A percentile compares a stretch with the other conserved stretches of the same genome.
These are phyloP conservation scores for Cavia porcellus DNA, from an alignment of 2,113 vertebrate genomes.

Conservation along the genomic window DNA sequence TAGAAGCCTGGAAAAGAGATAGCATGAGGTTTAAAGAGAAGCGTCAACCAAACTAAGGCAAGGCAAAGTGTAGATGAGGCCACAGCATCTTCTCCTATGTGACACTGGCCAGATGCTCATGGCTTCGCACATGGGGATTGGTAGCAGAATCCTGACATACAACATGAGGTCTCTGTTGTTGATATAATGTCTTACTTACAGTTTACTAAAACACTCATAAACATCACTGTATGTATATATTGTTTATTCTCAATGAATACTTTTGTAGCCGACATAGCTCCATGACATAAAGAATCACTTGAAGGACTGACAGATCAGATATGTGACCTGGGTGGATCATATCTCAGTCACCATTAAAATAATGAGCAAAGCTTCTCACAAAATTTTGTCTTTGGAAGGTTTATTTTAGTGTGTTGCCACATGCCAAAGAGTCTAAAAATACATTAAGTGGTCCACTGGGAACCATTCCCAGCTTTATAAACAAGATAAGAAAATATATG, in stretches of 20 bases:
- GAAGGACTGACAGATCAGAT: background rate
- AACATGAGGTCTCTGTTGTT: background rate
- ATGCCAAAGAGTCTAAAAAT: background rate
- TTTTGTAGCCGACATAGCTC: background rate
- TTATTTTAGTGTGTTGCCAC: background rate
- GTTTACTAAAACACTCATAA: background rate
- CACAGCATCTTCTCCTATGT: background rate
- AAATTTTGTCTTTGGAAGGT: background rate
- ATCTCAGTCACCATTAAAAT: background rate
- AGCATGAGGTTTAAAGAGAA: background rate
- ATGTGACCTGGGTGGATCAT: accelerated
- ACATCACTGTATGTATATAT: background rate
- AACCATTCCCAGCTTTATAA: conserved; percentile 8
- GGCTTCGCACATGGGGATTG: background rate
- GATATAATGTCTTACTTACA: background rate
- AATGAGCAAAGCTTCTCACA: background rate
- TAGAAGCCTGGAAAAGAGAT: conserved; percentile 3
- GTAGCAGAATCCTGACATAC: background rate
- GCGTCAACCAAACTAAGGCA: background rate
- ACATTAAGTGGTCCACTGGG: background rate
- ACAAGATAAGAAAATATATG: background rate
- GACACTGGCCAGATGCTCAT: background rate
- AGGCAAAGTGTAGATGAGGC: background rate
- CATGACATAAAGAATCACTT: background rate
- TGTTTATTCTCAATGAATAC: background rate